phyloP scores from a whole-genome alignment of 1,140 invertebrate genomes.

The Drosophila setifemur region DNA sequence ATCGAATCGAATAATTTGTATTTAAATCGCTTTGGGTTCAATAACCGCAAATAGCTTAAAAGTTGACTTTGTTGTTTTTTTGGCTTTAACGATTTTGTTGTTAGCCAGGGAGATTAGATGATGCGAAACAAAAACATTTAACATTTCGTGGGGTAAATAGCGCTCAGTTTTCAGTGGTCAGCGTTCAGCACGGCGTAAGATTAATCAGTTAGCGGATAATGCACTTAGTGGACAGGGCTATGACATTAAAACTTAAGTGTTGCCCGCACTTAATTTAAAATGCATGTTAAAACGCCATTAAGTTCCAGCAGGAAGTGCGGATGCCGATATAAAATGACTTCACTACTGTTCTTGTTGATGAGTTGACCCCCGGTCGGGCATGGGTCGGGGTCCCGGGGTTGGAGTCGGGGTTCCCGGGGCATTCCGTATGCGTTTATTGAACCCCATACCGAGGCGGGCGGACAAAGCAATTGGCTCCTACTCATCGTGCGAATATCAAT shows the following conservation, averaged over 20 bases:
- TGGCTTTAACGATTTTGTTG: slow-evolving; percentile 8
- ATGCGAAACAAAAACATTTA: slow-evolving; percentile 26
- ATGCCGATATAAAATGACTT: slow-evolving; percentile 25
- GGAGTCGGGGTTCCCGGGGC: slow-evolving; percentile 19
- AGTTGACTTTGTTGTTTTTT: background rate
- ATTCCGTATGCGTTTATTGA: slow-evolving; percentile 54
- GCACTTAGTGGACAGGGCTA: slow-evolving; percentile 55
- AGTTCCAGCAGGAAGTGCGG: slow-evolving; percentile 60
- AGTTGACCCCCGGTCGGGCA: slow-evolving; percentile 9
- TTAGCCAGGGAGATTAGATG: slow-evolving; percentile 24
- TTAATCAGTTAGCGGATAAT: slow-evolving; percentile 60
- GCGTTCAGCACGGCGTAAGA: slow-evolving; percentile 47
- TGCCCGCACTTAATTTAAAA: slow-evolving; percentile 70
- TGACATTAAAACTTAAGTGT: slow-evolving; percentile 69
- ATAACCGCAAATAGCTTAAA: slow-evolving; percentile 23
- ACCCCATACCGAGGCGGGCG: slow-evolving; percentile 28
- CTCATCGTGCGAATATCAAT: slow-evolving; percentile 26
- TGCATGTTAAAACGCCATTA: slow-evolving; percentile 73
- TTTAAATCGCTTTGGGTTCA: slow-evolving; percentile 25
- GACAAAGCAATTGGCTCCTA: slow-evolving; percentile 28
- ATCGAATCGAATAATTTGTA: slow-evolving; percentile 27
- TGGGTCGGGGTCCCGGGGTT: slow-evolving; percentile 8
- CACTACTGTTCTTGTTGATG: slow-evolving; percentile 21
- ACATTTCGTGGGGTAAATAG: slow-evolving; percentile 7
- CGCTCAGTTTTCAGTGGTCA: background rate